Conservation (phyloP, 1,140 invertebrate genomes). For the Argopecten irradians region DNA sequence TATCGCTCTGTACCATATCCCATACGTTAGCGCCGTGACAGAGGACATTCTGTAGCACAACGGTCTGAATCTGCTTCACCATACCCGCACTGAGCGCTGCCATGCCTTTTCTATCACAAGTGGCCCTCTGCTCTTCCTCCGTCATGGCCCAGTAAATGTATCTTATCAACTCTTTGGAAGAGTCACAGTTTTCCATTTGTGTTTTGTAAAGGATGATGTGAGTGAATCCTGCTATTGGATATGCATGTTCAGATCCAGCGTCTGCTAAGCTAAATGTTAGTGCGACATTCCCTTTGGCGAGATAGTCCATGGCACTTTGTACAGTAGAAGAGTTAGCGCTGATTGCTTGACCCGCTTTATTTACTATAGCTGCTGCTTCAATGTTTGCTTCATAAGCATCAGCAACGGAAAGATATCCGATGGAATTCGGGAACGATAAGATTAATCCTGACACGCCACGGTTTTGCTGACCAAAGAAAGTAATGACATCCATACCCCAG, state of each 20-base stretch:
- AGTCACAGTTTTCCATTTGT: slow-evolving; percentile 58
- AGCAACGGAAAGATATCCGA: slow-evolving; percentile 64
- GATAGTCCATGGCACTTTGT: slow-evolving; percentile 61
- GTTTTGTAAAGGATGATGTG: slow-evolving; percentile 63
- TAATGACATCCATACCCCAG: slow-evolving; percentile 56
- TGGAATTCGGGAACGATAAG: slow-evolving; percentile 55
- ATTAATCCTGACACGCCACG: slow-evolving; percentile 63
- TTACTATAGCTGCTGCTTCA: slow-evolving; percentile 56
- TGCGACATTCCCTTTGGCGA: neutral
- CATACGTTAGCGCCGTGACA: slow-evolving; percentile 62
- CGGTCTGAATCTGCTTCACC: slow-evolving; percentile 34
- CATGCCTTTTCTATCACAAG: slow-evolving; percentile 52
- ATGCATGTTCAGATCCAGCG: slow-evolving; percentile 41
- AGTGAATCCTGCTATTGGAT: slow-evolving; percentile 69
- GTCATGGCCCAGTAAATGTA: slow-evolving; percentile 67
- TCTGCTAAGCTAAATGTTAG: slow-evolving; percentile 58
- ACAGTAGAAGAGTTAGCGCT: slow-evolving; percentile 40
- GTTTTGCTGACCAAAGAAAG: slow-evolving; percentile 56
- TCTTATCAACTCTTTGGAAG: slow-evolving; percentile 65
- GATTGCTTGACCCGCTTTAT: slow-evolving; percentile 52
- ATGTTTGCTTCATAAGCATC: slow-evolving; percentile 45
- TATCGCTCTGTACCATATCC: slow-evolving; percentile 54
- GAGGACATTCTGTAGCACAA: slow-evolving; percentile 56
- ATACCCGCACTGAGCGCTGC: slow-evolving; percentile 59
- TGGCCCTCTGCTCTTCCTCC: slow-evolving; percentile 30